Evolutionary conservation across 2,113 vertebrate genomes (phyloP), one percentile per base, ranked within the genome.

Genomic region (Tiliqua scincoides): DNA sequence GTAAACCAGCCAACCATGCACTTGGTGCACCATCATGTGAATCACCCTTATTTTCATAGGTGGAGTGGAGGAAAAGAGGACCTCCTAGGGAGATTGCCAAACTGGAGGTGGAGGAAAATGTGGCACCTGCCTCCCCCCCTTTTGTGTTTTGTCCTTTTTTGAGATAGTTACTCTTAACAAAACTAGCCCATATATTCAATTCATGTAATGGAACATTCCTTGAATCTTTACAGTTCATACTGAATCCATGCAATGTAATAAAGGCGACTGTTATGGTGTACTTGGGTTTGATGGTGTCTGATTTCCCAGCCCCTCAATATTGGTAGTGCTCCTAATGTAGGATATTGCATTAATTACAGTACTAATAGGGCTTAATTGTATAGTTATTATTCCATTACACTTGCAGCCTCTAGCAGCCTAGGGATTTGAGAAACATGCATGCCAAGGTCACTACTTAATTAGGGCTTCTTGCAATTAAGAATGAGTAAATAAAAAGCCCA

Each of bases 401-500:
- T 87, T 89, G 82, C 63, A 91, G 81, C 67, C 48, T 83, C n/a
- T 84, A 17, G 27, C 87, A 89, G 59, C 67, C 1, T 25, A 20
- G 85, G 54, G 59, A 67, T 32, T 0, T 77, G 54, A 21, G 1
- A 89, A 90, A 91, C 10, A 67, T 1, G 10, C 37, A 85, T 32
- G 48, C 40, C 57, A 89, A 92, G 82, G 87, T 71, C 85, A 83
- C 63, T 59, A 48, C 54, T 71, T 43, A 74, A 40, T 21, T 70
- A 52, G 85, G 84, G 11, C 1, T 68, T 88, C 84, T 85, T 63
- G 57, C 61, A 54, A 86, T 86, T 86, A 86, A 86, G 85, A 74
- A 81, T 86, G 85, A 86, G 78, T 86, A 86, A 86, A 86, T 86
- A 86, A 86, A 86, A 86, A 86, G 43, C 43, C 85, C 57, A 73